These are phyloP conservation scores for Hestina assimilis DNA, from an alignment of 1,140 invertebrate genomes.

Conservation along the genomic window DNA sequence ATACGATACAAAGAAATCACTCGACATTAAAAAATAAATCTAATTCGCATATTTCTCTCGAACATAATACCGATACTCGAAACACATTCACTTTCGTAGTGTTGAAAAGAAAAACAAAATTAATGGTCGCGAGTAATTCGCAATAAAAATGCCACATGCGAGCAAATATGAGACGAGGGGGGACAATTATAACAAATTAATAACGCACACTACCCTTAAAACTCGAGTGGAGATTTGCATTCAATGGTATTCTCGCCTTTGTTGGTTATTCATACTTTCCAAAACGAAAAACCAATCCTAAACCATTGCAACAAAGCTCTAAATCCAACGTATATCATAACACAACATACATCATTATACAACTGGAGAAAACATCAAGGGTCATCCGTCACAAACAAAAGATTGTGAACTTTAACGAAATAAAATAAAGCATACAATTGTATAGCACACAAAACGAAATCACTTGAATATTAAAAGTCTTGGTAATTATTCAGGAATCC, in stretches of 20 bases:
- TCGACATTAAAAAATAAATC: slow-evolving; percentile 20
- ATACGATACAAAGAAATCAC: slow-evolving; percentile 41
- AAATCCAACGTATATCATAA: slow-evolving; percentile 12
- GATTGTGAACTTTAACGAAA: slow-evolving; percentile 43
- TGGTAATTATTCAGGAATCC: slow-evolving; percentile 78
- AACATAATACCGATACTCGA: slow-evolving; percentile 56
- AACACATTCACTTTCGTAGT: slow-evolving; percentile 50
- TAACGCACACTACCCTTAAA: slow-evolving; percentile 75
- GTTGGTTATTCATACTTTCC: slow-evolving; percentile 41
- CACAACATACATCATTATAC: slow-evolving; percentile 36
- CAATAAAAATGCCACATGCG: slow-evolving; percentile 78
- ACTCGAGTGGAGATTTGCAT: slow-evolving; percentile 76
- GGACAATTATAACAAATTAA: slow-evolving; percentile 78
- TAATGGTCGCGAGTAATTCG: slow-evolving; percentile 77
- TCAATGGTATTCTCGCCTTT: slow-evolving; percentile 67
- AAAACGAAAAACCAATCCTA: slow-evolving; percentile 33
- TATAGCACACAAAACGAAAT: slow-evolving; percentile 35
- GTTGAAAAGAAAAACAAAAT: slow-evolving; percentile 73
- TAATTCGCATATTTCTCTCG: slow-evolving; percentile 30
- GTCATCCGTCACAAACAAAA: slow-evolving; percentile 51
- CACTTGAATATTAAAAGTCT: slow-evolving; percentile 79
- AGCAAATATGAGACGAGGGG: slow-evolving; percentile 63
- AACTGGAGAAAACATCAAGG: slow-evolving; percentile 46
- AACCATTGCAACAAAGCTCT: background rate
- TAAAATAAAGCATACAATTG: slow-evolving; percentile 36